Percentiles rank a stretch among this genome's conserved stretches.
Evolutionary conservation across 2,888 invertebrate species (phyloP).

Genomic region (Agrotis exclamationis): DNA sequence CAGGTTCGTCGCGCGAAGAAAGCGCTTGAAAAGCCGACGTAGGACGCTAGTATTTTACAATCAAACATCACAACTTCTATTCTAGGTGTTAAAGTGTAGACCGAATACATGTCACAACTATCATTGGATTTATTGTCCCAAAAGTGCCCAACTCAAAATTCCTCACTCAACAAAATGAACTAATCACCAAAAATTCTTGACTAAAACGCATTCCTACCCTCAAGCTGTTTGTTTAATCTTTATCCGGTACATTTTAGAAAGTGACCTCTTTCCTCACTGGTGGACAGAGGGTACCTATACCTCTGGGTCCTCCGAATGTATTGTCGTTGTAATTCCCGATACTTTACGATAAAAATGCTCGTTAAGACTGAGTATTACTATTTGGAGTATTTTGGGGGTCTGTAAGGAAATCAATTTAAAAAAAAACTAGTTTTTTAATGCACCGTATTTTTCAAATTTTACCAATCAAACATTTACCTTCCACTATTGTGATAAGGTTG

Average conservation of each 20-base stretch:
- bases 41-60: no score
- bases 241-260: slow-evolving; percentile 39
- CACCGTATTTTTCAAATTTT: no score
- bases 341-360: slow-evolving; percentile 48
- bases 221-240: slow-evolving; percentile 13
- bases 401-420: neutral
- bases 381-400: slow-evolving; percentile 17
- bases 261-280: slow-evolving; percentile 3
- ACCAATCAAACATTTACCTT: no score
- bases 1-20: no score
- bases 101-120: neutral
- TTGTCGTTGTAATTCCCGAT: slow-evolving; percentile 29
- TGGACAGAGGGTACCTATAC: neutral
- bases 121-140: slow-evolving; percentile 10
- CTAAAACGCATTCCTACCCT: slow-evolving; percentile 46
- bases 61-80: no score
- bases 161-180: neutral
- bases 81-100: no score
- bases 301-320: slow-evolving; percentile 21
- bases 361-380: slow-evolving; percentile 34
- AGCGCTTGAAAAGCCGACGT: no score
- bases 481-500: no score
- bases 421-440: no score
- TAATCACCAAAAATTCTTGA: slow-evolving; percentile 25
- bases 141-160: neutral